Evolutionary conservation across 2,797 vertebrate species (phyloP), one percentile per base, ranked within the genome.

Genomic region (Merluccius polli): DNA sequence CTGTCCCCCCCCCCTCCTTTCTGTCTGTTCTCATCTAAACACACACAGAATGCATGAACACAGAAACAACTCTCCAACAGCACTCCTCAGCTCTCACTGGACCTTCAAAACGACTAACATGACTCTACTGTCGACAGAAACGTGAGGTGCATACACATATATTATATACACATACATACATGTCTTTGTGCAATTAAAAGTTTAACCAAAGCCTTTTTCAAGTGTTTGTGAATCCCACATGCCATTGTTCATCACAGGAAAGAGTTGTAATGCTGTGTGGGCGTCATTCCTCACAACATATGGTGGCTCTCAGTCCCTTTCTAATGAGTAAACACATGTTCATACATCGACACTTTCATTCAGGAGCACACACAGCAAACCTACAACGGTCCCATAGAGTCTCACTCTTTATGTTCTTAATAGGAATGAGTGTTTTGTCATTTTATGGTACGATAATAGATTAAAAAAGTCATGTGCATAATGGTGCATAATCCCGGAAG

Each of bases 391-490:
- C 15, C 41, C 41, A 52, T 52, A 21, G 13, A 21, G 48, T 21
- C 48, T 52, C 48, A 15, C 48, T 52, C 48, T 21, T 52, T 63
- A n/a, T 69, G 11, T 69, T 69, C 10, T 36, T 35, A 9, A 71
- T 71, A 71, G 31, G 18, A 33, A n/a, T 35, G 15, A 75, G 35
- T 77, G 75, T 81, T 83, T 76, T 75, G 77, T 27, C 74, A 76
- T 71, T 15, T 0, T 35, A 35, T 35, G 33, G 33, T 35, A 41
- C 6, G 38, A 11, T 21, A 48, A 48, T 48, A 13, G 13, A 15
- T 44, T 44, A 13, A 52, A n/a, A 52, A 21, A 38, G 4, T 38
- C 5, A 59, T 59, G 1, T n/a, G 48, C 12, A 21, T 48, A 48
- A 48, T 18, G 21, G 44, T 59, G 18, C 21, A n/a, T n/a, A n/a